phyloP scores from a whole-genome alignment of 2,888 invertebrate genomes.

The Ctena decussata region DNA sequence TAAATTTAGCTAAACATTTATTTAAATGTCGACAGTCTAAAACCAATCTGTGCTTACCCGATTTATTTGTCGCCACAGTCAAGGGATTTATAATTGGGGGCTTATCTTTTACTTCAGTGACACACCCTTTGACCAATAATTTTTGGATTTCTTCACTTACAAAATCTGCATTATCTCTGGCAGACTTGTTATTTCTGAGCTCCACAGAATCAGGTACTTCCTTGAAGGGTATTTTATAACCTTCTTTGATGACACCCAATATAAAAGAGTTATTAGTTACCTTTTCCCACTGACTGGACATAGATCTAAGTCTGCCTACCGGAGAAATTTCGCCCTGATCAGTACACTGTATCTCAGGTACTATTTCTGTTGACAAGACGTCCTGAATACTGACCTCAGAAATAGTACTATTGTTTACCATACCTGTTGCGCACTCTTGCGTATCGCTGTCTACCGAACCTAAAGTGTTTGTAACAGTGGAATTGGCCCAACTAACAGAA shows the following conservation, averaged over 20 bases:
- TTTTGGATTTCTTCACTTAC: conserved; percentile 25
- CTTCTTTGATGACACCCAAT: conserved; percentile 9
- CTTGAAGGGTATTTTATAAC: conserved; percentile 29
- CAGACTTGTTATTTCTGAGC: conserved; percentile 37
- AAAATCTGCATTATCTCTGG: conserved; percentile 27
- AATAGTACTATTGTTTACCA: too few species aligned
- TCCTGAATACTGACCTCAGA: too few species aligned
- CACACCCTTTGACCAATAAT: conserved; percentile 22
- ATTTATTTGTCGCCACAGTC: conserved; percentile 29
- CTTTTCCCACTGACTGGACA: neutral
- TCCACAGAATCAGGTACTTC: neutral
- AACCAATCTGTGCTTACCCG: conserved; percentile 26
- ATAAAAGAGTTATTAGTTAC: neutral
- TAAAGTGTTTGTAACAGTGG: neutral
- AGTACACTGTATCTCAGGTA: too few species aligned
- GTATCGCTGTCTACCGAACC: neutral
- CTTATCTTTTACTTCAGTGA: neutral
- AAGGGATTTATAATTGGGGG: conserved; percentile 36
- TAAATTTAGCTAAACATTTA: conserved; percentile 29
- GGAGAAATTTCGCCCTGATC: neutral
- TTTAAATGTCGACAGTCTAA: conserved; percentile 52
- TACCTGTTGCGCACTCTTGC: too few species aligned
- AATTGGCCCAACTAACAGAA: neutral
- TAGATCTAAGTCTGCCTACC: neutral
- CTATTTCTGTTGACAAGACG: too few species aligned